Percentiles rank a stretch among this genome's conserved stretches.
Conservation (phyloP, 2,113 vertebrate species). For the Thalassarche chlororhynchos region DNA sequence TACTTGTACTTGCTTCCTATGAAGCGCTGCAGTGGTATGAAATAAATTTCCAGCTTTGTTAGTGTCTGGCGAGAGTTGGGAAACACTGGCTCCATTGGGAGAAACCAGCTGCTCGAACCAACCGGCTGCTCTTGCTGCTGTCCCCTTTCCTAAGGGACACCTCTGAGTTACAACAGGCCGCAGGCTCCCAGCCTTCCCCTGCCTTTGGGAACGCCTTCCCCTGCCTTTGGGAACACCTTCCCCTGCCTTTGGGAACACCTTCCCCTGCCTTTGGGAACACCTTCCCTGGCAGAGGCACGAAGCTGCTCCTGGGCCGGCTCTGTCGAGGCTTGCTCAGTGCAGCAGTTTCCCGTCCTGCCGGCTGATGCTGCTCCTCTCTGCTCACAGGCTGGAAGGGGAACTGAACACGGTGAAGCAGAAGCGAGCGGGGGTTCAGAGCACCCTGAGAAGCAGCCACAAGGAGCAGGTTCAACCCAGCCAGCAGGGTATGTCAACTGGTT, state of each 20-base stretch:
- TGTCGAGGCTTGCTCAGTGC: background rate
- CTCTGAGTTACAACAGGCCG: background rate
- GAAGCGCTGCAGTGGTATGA: background rate
- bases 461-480: constrained; percentile 59
- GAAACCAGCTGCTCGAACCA: background rate
- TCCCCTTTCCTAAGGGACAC: background rate
- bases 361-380: background rate
- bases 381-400: constrained; percentile 83
- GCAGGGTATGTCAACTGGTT: constrained; percentile 65
- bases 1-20: background rate
- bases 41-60: background rate
- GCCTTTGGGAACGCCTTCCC: background rate
- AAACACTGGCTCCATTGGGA: background rate
- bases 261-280: background rate
- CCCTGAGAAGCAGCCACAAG: constrained; percentile 73
- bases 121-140: background rate
- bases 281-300: background rate
- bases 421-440: constrained; percentile 66
- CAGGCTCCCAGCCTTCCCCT: background rate
- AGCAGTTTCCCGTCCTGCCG: background rate
- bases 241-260: background rate
- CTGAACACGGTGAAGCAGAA: constrained; percentile 85
- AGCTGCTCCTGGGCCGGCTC: background rate
- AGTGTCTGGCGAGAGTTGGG: background rate
- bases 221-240: too few species aligned